These are phyloP conservation scores for Peromyscus maniculatus DNA, from an alignment of 2,113 vertebrate genomes.

Conservation along the genomic window DNA sequence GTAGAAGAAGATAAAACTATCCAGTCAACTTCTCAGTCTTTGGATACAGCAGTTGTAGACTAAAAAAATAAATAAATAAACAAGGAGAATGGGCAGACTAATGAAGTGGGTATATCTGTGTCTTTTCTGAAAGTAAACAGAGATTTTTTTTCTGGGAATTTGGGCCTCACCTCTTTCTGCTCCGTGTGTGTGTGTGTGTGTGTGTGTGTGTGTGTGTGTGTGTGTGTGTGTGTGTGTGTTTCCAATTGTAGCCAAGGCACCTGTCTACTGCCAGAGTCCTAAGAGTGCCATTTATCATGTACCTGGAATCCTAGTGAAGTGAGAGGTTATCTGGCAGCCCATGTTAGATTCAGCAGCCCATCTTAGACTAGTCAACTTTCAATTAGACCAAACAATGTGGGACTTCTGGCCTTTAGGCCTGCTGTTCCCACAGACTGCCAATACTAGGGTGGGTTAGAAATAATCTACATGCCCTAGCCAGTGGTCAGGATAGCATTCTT, in stretches of 20 bases:
- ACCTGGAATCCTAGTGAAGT: too few species aligned
- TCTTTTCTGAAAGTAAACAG: neutral
- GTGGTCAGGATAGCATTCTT: neutral
- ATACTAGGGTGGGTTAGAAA: neutral
- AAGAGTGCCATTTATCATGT: neutral
- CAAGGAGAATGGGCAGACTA: neutral
- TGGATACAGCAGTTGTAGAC: neutral
- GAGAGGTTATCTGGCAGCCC: too few species aligned
- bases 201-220: too few species aligned
- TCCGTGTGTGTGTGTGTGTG: too few species aligned
- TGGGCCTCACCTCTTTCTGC: neutral
- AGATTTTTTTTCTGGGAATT: neutral
- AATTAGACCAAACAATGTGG: neutral
- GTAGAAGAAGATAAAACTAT: neutral
- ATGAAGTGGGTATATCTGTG: neutral
- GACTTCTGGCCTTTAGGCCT: neutral
- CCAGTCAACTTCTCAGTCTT: neutral
- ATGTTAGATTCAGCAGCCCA: neutral
- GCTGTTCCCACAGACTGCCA: neutral
- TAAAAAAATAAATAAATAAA: neutral
- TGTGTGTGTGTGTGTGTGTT: neutral
- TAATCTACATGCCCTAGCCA: neutral
- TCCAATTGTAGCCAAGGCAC: neutral
- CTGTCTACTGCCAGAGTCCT: neutral
- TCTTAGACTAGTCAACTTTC: neutral